These are phyloP conservation scores for Ianthella basta DNA, from an alignment of 37 sponge, comb jelly and placozoan genomes.

Conservation along the genomic window DNA sequence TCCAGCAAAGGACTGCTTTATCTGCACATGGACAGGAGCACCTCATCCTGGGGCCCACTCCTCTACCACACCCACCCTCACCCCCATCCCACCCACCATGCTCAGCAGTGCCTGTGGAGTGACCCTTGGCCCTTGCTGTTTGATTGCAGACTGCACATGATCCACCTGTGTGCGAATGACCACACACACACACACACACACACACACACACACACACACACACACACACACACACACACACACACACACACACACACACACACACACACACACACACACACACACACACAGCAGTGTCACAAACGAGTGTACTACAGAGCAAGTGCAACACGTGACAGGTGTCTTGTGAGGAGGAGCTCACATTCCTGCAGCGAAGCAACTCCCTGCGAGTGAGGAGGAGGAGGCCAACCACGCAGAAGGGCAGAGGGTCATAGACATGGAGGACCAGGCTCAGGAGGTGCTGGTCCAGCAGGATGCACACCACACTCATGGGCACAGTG, in stretches of 20 bases:
- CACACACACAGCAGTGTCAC: not conserved
- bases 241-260: conserved; percentile 29
- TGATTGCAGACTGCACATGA: not conserved
- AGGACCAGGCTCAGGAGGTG: conserved; percentile 3
- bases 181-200: conserved; percentile 3
- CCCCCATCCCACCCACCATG: not conserved
- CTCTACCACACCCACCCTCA: too few relatives aligned
- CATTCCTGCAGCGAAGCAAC: conserved; percentile 27
- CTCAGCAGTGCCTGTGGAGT: not conserved
- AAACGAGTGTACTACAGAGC: too few relatives aligned
- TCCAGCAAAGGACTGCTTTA: conserved; percentile 1
- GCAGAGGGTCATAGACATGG: conserved; percentile 13
- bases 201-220: conserved; percentile 12
- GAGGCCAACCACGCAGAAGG: conserved; percentile 3
- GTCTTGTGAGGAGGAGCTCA: not conserved
- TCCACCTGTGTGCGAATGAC: not conserved
- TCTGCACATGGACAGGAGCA: not conserved
- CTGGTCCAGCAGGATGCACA: conserved; percentile 25
- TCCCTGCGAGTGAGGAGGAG: conserved; percentile 14
- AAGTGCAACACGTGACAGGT: too few relatives aligned
- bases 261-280: conserved; percentile 19
- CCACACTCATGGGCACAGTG: not conserved
- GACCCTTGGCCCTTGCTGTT: not conserved
- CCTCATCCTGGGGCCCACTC: not conserved
- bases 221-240: conserved; percentile 13